phyloP scores from a whole-genome alignment of 2,888 invertebrate species.

The Capitulum mitella region DNA sequence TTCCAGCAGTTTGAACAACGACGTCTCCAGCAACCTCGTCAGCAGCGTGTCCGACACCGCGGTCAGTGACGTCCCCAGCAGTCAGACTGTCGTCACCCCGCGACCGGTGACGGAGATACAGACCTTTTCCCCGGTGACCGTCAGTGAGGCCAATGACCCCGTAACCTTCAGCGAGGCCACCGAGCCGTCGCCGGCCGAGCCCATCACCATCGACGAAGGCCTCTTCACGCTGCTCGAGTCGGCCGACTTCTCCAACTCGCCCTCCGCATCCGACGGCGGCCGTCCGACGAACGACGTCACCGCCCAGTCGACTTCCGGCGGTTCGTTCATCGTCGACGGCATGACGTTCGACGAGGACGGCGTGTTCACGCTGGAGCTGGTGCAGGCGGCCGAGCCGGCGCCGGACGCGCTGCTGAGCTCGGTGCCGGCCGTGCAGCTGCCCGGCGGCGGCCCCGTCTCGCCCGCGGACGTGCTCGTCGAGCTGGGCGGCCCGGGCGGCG shows the following conservation, averaged over 20 bases:
- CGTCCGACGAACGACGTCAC: background rate
- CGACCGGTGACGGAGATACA: background rate
- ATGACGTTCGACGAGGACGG: constrained; percentile 20
- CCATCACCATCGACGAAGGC: background rate
- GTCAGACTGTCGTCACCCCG: background rate
- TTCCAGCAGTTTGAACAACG: background rate
- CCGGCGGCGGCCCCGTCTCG: background rate
- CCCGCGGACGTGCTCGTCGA: background rate
- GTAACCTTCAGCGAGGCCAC: background rate
- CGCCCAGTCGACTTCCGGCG: background rate
- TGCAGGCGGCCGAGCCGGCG: background rate
- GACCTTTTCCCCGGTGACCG: background rate
- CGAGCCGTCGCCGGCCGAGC: background rate
- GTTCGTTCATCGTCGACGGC: background rate
- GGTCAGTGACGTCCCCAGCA: background rate
- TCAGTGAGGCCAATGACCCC: background rate
- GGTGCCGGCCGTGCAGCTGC: background rate
- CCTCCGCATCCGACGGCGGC: background rate
- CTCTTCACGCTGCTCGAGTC: background rate
- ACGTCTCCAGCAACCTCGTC: background rate
- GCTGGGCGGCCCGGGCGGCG: background rate
- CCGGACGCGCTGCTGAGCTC: background rate
- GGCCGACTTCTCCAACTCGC: background rate
- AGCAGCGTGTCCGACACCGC: background rate
- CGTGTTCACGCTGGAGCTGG: constrained; percentile 8